Percentiles rank a stretch among this genome's conserved stretches.
Evolutionary conservation across 2,888 invertebrate genomes (phyloP).

Genomic region (Acrobeloides nanus): DNA sequence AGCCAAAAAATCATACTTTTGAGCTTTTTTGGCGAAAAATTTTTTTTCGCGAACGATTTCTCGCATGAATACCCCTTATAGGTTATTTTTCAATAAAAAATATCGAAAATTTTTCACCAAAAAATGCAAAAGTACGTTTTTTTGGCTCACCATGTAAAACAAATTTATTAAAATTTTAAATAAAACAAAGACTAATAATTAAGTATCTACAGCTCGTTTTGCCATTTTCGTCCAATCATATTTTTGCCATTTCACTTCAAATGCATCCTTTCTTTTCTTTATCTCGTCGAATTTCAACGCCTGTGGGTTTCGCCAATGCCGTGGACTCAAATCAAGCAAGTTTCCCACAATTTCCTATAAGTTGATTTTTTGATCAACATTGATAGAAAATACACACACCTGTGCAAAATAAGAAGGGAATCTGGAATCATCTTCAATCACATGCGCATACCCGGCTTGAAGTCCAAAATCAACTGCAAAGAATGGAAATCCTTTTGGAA

Average conservation of each 20-base stretch:
- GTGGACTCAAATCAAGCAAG: constrained; percentile 75
- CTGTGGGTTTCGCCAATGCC: constrained; percentile 75
- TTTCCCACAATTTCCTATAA: constrained; percentile 80
- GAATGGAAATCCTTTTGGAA: constrained; percentile 89
- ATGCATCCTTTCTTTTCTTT: constrained; percentile 18
- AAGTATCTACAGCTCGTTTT: too few species aligned
- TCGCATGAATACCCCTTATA: too few species aligned
- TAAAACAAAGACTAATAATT: too few species aligned
- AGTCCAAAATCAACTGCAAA: constrained; percentile 88
- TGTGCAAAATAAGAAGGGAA: constrained; percentile 85
- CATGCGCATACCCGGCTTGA: constrained; percentile 82
- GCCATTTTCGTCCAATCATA: constrained; percentile 31
- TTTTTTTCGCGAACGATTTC: too few species aligned
- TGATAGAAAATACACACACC: constrained; percentile 57
- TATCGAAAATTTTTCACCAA: too few species aligned
- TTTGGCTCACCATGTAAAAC: too few species aligned
- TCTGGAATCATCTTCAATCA: constrained; percentile 81
- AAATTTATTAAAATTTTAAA: too few species aligned
- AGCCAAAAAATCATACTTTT: too few species aligned
- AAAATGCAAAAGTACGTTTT: too few species aligned
- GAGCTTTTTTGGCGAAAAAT: too few species aligned
- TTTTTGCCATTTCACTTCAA: constrained; percentile 17
- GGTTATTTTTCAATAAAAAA: too few species aligned
- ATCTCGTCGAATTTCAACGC: constrained; percentile 67
- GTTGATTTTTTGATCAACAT: background rate